Evolutionary conservation across 2,888 invertebrate species (phyloP), one percentile per base, ranked within the genome.

Genomic region (Baronia brevicornis): DNA sequence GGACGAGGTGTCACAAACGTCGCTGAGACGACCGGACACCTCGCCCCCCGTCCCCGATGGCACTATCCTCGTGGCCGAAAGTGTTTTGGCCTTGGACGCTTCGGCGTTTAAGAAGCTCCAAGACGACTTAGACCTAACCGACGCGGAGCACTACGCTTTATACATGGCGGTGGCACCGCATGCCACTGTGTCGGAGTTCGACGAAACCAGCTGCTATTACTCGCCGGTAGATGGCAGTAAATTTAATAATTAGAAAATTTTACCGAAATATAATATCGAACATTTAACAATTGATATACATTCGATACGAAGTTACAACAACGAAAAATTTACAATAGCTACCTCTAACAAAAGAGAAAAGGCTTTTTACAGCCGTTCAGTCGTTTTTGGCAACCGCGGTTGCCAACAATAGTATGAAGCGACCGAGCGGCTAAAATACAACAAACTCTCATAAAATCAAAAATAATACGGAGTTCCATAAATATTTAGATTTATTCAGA

Each of bases 101-200:
- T 46, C 54, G 1, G 60, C 73, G 1, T 77, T 84, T 38, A 61
- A 60, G 15, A 71, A 71, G 50, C 54, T 85, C 1, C 84, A 73
- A 27, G 84, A 84, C 19, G 88, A 89, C 35, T 65, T 91, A 22
- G 94, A 93, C 48, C 70, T 95, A 14, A 94, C 94, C 0, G 94
- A 95, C 48, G 95, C 94, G 1, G 95, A 95, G 55, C 93, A 95
- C 60, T 95, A 93, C 65, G 95, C 95, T 15, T 68, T 95, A 37
- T 95, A 95, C 51, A 95, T 94, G 52, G 90, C 92, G 31, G 88
- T 94, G 60, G 94, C 95, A 5, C 95, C 95, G 1, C 91, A 90
- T 60, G 95, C 95, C 9, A 94, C 94, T 0, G 90, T 87, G 12
- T 95, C 94, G 5, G 95, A 95, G 65, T 95, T 95, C 59, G 95